A percentile compares a stretch with the other conserved stretches of the same genome.
Conservation (phyloP, 2,888 invertebrate genomes). For the Catocala fraxini region DNA sequence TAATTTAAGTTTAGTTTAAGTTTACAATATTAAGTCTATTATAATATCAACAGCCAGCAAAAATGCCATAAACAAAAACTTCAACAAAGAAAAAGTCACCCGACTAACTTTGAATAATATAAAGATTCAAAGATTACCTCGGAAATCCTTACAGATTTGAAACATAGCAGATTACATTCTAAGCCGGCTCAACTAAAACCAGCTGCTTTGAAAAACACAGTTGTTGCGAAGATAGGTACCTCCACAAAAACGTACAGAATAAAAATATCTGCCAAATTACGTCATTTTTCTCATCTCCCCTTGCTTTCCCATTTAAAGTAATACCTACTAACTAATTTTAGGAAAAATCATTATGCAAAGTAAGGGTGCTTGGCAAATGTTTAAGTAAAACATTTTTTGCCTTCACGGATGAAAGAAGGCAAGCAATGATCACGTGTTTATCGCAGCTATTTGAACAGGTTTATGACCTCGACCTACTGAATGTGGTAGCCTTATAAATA, state of each 20-base stretch:
- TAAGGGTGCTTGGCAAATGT: constrained; percentile 36
- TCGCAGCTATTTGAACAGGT: constrained; percentile 9
- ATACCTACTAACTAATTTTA: constrained; percentile 49
- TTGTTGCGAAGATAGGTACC: constrained; percentile 36
- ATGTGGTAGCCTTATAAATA: background rate
- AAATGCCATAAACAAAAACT: constrained; percentile 3
- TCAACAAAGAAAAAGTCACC: constrained; percentile 9
- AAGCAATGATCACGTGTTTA: constrained; percentile 5
- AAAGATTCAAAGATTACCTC: constrained; percentile 26
- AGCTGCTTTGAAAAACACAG: constrained; percentile 34
- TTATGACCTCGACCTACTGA: constrained; percentile 7
- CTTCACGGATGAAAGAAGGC: constrained; percentile 13
- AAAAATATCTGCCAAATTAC: constrained; percentile 57
- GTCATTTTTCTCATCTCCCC: constrained; percentile 51
- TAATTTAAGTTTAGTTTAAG: too few species aligned
- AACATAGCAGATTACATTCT: constrained; percentile 29
- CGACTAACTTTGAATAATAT: constrained; percentile 32
- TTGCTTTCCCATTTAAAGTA: constrained; percentile 46
- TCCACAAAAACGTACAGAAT: constrained; percentile 39
- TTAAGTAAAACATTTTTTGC: constrained; percentile 32
- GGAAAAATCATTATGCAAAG: constrained; percentile 51
- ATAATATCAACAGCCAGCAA: background rate
- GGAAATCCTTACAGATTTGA: constrained; percentile 27
- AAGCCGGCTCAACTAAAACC: constrained; percentile 29
- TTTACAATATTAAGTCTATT: too few species aligned